phyloP scores from a whole-genome alignment of 2,888 invertebrate genomes.

The Branchinecta sandiegonensis region DNA sequence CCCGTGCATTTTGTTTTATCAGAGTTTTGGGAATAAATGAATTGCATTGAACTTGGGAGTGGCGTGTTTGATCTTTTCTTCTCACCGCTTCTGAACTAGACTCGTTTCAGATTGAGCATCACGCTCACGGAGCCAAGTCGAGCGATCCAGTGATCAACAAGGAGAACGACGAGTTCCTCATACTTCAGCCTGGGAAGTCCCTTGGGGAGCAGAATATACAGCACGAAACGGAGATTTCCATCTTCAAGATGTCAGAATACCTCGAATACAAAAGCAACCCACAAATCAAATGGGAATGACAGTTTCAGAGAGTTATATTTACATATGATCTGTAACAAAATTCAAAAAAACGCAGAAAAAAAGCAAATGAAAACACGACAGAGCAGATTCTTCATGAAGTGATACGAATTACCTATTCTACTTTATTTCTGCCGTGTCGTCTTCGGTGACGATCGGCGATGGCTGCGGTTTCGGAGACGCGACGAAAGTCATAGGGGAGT shows the following conservation, averaged over 20 bases:
- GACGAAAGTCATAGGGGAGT: constrained; percentile 26
- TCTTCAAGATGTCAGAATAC: constrained; percentile 32
- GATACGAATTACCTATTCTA: no score
- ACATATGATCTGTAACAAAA: no score
- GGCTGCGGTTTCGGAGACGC: constrained; percentile 21
- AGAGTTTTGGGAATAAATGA: no score
- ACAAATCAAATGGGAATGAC: constrained; percentile 15
- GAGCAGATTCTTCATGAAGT: no score
- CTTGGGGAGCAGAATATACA: constrained; percentile 30
- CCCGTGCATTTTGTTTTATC: no score
- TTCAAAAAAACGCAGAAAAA: no score
- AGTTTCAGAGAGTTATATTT: no score
- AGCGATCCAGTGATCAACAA: constrained; percentile 33
- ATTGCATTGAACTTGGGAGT: no score
- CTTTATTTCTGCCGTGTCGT: not conserved
- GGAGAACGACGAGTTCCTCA: constrained; percentile 32
- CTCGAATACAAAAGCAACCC: constrained; percentile 26
- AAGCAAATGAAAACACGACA: no score
- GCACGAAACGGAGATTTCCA: constrained; percentile 34
- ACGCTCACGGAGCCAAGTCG: constrained; percentile 33
- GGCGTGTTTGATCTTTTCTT: no score
- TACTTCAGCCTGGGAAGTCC: constrained; percentile 28
- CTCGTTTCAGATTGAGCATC: constrained; percentile 30
- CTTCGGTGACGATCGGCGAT: not conserved
- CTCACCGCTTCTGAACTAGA: no score